These are phyloP conservation scores for Epinephelus malabaricus DNA, from an alignment of 2,797 vertebrate species.

Conservation along the genomic window DNA sequence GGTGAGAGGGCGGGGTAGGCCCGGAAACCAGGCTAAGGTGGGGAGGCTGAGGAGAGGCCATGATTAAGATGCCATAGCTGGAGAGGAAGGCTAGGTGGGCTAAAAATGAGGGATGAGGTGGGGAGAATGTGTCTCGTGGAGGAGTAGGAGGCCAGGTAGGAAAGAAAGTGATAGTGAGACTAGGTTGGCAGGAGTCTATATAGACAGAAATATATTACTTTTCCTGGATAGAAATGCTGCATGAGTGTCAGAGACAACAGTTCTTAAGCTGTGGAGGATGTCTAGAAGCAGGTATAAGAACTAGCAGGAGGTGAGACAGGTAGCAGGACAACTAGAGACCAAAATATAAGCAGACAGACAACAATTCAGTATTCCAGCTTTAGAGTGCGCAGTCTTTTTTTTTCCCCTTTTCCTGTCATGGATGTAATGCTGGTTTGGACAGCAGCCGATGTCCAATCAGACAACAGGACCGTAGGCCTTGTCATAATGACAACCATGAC, in stretches of 20 bases:
- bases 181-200: not conserved
- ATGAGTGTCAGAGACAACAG: not conserved
- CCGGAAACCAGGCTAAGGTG: constrained; percentile 4
- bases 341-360: constrained; percentile 6
- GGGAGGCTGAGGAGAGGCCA: constrained; percentile 36
- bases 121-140: not conserved
- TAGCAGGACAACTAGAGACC: constrained; percentile 13
- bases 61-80: constrained; percentile 2
- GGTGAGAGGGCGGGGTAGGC: constrained; percentile 20
- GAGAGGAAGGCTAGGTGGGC: constrained; percentile 15
- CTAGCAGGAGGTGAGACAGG: not conserved
- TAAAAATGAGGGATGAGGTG: not conserved
- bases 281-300: not conserved
- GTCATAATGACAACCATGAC: constrained; percentile 76
- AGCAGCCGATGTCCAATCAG: constrained; percentile 73
- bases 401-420: constrained; percentile 58
- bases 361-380: not conserved
- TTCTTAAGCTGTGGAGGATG: not conserved
- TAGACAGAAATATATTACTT: not conserved
- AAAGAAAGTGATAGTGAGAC: not conserved
- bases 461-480: constrained; percentile 80
- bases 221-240: not conserved
- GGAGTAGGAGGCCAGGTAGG: constrained; percentile 10
- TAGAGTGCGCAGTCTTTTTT: constrained; percentile 14
- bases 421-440: constrained; percentile 67